Base-by-base conservation (phyloP, 2,888 invertebrate species). In the Alsophila aescularia region DNA sequence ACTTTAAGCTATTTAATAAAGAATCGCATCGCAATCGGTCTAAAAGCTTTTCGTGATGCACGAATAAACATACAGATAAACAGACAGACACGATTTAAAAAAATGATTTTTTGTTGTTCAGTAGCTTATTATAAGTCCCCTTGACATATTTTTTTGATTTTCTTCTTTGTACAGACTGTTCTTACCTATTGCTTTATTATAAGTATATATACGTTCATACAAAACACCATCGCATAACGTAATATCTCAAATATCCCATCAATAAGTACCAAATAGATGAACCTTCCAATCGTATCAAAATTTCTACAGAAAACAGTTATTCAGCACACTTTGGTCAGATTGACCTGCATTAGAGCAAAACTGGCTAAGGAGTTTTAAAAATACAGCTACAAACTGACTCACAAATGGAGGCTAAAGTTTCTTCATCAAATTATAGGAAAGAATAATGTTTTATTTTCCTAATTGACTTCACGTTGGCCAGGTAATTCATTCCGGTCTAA, bases 231-330 rank as follows among this genome's bases (percentile, higher is more conserved):
- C n/a, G n/a, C n/a, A n/a, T 32, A n/a, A 32, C 8, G 12, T 9
- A 15, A n/a, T n/a, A 3, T 18, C n/a, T 18, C n/a, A n/a, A n/a
- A 37, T n/a, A 14, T 34, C 36, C 24, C 14, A 29, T 15, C 8
- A 45, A 3, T 4, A 36, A 61, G n/a, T 5, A 5, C 8, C 1
- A 24, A 69, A 64, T 69, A 71, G 72, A 83, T 75, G 71, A 70
- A 51, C 64, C 51, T 67, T 52, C 57, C 0, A 15, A 50, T 44
- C 52, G 10, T 65, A 51, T 60, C 70, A 69, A 67, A 49, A 72
- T 72, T 77, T 75, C 73, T 67, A 81, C 73, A 75, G 69, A 82
- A 82, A 79, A 70, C 77, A 83, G 81, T 83, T 83, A 85, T 79
- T 76, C n/a, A 79, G 67, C 71, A 75, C 81, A 83, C 73, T 83